Evolutionary conservation across 1,140 invertebrate species (phyloP).

Genomic region (Penaeus indicus): DNA sequence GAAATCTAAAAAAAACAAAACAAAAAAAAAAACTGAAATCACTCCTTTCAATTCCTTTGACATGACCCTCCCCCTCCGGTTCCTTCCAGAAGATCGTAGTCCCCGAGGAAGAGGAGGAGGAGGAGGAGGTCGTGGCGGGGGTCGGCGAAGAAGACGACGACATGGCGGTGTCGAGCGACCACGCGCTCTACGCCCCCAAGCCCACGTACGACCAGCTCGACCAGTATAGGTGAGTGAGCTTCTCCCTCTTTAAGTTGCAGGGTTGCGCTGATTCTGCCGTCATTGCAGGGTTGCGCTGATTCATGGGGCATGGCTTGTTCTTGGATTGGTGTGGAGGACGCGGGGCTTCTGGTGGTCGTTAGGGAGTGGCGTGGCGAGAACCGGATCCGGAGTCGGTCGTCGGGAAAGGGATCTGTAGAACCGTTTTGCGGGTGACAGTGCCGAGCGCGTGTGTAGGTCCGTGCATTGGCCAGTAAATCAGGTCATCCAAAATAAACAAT

Average conservation of each 20-base stretch:
- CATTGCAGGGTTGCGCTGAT: too few species aligned
- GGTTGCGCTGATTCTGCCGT: background rate
- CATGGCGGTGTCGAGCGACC: conserved; percentile 44
- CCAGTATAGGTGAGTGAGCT: conserved; percentile 46
- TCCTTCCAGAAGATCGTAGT: background rate
- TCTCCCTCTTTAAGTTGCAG: background rate
- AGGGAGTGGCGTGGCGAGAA: too few species aligned
- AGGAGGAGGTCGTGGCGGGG: conserved; percentile 11
- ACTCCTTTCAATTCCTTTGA: background rate
- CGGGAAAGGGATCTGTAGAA: too few species aligned
- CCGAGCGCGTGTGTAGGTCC: too few species aligned
- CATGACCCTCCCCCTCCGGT: background rate
- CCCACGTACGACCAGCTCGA: conserved; percentile 57
- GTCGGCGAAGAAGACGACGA: conserved; percentile 11
- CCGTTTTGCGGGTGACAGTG: too few species aligned
- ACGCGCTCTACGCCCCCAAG: conserved; percentile 51
- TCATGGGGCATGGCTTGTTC: too few species aligned
- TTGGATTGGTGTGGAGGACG: too few species aligned
- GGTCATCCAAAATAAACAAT: too few species aligned
- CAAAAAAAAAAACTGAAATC: background rate
- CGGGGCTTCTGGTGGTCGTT: too few species aligned
- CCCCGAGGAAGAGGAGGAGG: background rate
- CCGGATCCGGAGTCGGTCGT: too few species aligned
- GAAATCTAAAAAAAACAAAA: background rate
- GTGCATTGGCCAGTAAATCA: too few species aligned